phyloP scores from a whole-genome alignment of 2,797 vertebrate species.

The Hypotaenidia okinawae region DNA sequence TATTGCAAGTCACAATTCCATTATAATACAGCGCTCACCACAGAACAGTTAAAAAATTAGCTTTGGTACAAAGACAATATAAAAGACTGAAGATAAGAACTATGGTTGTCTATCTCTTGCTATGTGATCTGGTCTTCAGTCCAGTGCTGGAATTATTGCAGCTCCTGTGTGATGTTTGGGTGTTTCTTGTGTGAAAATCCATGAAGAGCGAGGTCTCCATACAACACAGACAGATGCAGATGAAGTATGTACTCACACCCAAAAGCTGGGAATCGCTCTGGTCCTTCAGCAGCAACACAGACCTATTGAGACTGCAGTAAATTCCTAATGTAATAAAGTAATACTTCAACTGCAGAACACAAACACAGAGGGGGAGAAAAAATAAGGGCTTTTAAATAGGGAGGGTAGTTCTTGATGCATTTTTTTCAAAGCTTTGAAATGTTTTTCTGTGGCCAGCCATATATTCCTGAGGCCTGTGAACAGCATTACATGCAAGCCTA shows the following conservation, averaged over 20 bases:
- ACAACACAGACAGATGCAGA: background rate
- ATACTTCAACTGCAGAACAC: background rate
- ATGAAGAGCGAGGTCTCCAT: background rate
- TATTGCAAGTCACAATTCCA: background rate
- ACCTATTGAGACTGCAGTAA: background rate
- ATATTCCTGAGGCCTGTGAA: background rate
- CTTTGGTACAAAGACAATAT: background rate
- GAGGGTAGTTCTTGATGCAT: background rate
- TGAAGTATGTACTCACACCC: background rate
- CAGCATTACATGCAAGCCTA: background rate
- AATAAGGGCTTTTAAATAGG: background rate
- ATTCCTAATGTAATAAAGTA: background rate
- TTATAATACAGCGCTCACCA: background rate
- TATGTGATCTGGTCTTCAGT: background rate
- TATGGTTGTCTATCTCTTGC: background rate
- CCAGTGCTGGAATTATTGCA: background rate
- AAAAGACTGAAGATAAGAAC: background rate
- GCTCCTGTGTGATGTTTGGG: background rate
- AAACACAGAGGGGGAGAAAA: background rate
- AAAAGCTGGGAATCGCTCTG: background rate
- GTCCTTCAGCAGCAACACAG: background rate
- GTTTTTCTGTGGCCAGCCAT: background rate
- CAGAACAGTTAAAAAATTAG: background rate
- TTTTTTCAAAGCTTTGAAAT: background rate
- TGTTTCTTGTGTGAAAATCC: background rate